phyloP scores from a whole-genome alignment of 2,888 invertebrate species.

The Oscheius sp. region DNA sequence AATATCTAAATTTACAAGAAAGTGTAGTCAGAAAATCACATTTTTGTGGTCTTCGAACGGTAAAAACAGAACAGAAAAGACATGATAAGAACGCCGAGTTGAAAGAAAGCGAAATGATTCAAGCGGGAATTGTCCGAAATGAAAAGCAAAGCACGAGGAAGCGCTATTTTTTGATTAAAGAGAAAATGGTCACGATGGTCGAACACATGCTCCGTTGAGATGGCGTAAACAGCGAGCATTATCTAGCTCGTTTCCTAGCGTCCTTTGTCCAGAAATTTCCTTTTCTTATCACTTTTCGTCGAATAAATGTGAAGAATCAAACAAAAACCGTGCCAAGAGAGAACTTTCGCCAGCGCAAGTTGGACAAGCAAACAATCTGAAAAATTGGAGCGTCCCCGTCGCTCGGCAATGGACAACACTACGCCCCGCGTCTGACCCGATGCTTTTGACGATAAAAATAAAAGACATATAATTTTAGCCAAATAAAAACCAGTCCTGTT shows the following conservation, averaged over 20 bases:
- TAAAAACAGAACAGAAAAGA: too few species aligned
- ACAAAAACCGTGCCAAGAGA: not conserved
- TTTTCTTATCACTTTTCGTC: not conserved
- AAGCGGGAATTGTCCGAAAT: too few species aligned
- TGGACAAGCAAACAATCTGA: not conserved
- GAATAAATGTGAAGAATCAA: not conserved
- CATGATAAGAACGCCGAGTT: too few species aligned
- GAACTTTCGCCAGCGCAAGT: not conserved
- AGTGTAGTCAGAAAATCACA: too few species aligned
- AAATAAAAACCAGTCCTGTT: not conserved
- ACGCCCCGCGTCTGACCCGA: not conserved
- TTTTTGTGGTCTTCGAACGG: too few species aligned
- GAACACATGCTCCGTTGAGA: not conserved
- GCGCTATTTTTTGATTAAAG: too few species aligned
- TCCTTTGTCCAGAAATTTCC: not conserved
- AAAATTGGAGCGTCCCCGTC: not conserved
- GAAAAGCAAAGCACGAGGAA: too few species aligned
- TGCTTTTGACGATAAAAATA: slow-evolving; percentile 10
- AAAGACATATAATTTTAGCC: not conserved
- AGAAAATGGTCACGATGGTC: too few species aligned
- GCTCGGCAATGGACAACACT: not conserved
- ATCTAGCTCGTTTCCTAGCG: not conserved
- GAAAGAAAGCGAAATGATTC: too few species aligned
- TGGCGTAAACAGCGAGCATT: slow-evolving; percentile 2
- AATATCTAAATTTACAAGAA: too few species aligned